Conservation (phyloP, 2,113 vertebrate species). For the Dicerorhinus sumatrensis region DNA sequence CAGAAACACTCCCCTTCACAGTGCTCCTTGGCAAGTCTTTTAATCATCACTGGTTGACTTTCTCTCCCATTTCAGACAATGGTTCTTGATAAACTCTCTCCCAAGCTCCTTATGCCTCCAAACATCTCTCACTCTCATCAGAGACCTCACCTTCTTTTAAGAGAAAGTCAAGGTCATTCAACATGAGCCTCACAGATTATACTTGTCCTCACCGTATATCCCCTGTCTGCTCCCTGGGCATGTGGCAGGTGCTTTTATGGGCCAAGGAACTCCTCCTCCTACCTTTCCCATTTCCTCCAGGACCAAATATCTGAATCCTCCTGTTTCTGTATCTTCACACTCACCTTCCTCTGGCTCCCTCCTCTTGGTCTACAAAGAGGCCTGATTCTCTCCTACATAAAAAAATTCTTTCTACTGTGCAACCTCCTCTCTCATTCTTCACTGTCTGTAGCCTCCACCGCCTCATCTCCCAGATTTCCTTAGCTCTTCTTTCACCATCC, state of each 20-base stretch:
- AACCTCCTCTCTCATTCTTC: background rate
- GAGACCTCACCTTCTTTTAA: background rate
- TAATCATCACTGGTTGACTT: background rate
- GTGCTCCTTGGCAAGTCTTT: background rate
- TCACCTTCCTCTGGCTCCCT: background rate
- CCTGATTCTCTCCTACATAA: background rate
- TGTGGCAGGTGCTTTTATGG: background rate
- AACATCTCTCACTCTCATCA: background rate
- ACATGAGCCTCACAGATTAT: background rate
- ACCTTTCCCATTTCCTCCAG: background rate
- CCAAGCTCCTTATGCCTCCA: background rate
- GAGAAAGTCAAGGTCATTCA: background rate
- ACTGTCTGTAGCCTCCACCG: background rate
- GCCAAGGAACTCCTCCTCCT: background rate
- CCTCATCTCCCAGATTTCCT: too few species aligned
- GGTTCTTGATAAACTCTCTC: background rate
- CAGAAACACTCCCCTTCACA: too few species aligned
- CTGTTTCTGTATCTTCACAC: background rate
- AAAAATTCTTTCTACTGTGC: background rate
- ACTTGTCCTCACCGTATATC: background rate
- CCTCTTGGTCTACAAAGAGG: background rate
- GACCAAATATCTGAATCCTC: background rate
- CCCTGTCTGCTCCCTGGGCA: background rate
- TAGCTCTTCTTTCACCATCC: background rate
- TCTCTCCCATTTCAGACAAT: background rate